A percentile compares a stretch with the other conserved stretches of the same genome.
phyloP scores from a whole-genome alignment of 2,113 vertebrate species.

The Grus americana region DNA sequence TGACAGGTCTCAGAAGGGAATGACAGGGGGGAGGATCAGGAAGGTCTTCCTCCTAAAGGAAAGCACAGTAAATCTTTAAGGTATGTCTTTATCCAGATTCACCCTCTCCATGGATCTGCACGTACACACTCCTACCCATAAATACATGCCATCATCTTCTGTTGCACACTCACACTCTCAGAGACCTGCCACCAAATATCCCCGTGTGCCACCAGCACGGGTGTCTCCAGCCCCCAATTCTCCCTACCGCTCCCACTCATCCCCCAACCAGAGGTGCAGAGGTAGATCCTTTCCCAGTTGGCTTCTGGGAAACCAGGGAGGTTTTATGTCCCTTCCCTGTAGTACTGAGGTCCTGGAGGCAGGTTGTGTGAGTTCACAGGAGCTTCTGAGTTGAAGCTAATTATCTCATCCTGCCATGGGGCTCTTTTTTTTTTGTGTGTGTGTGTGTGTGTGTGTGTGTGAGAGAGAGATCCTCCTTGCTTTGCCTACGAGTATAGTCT shows the following conservation, averaged over 20 bases:
- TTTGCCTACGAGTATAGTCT: not conserved
- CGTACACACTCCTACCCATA: not conserved
- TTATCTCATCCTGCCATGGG: not conserved
- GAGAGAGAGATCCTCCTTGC: not conserved
- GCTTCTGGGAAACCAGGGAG: not conserved
- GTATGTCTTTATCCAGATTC: not conserved
- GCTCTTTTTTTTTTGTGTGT: not conserved
- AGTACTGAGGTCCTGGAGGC: not conserved
- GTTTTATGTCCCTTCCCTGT: not conserved
- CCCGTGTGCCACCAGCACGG: fast-evolving
- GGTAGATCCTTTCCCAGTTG: not conserved
- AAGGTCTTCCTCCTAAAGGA: not conserved
- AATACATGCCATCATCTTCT: not conserved
- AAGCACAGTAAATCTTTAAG: not conserved
- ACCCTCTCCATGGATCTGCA: not conserved
- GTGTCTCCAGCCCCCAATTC: not conserved
- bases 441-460: not conserved
- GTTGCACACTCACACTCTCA: not conserved
- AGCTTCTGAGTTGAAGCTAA: not conserved
- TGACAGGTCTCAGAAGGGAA: not conserved
- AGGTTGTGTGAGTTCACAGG: not conserved
- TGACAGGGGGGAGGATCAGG: fast-evolving
- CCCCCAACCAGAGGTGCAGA: not conserved
- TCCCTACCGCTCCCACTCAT: not conserved
- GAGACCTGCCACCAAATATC: not conserved